phyloP scores from a whole-genome alignment of 2,888 invertebrate genomes.

The Caenorhabditis uteleia region DNA sequence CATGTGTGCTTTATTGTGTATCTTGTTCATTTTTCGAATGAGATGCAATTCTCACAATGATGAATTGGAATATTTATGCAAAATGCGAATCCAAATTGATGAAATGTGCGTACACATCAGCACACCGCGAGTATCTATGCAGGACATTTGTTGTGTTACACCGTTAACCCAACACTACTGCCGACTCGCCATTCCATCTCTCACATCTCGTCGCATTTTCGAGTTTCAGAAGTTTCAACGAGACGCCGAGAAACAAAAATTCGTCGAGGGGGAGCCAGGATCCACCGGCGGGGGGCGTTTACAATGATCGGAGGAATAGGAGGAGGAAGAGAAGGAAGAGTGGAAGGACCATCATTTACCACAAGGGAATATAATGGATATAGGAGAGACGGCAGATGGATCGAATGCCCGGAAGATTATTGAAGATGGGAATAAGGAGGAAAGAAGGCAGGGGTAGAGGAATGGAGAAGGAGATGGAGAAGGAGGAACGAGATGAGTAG shows the following conservation, averaged over 20 bases:
- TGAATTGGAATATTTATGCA: too few species aligned
- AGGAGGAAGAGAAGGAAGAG: background rate
- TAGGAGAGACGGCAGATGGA: too few species aligned
- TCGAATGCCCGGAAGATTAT: too few species aligned
- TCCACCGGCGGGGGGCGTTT: background rate
- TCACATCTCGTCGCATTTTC: constrained; percentile 2
- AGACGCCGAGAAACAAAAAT: background rate
- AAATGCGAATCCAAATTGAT: too few species aligned
- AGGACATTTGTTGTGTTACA: constrained; percentile 38
- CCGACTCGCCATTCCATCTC: constrained; percentile 18
- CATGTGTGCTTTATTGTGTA: too few species aligned
- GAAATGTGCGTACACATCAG: constrained; percentile 5
- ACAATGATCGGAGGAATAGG: background rate
- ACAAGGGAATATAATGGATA: too few species aligned
- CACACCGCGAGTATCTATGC: constrained; percentile 26
- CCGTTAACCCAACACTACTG: constrained; percentile 33
- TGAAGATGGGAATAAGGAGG: too few species aligned
- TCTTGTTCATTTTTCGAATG: constrained; percentile 12
- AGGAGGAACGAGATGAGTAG: too few species aligned
- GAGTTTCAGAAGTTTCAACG: constrained; percentile 11
- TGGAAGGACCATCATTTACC: background rate
- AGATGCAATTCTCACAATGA: constrained; percentile 10
- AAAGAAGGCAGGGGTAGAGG: too few species aligned
- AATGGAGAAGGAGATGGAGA: too few species aligned
- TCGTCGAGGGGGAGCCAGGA: background rate